Base-by-base conservation (phyloP, 30 jellyfish, hydroid and myxozoan genomes). In the Sanderia malayensis region DNA sequence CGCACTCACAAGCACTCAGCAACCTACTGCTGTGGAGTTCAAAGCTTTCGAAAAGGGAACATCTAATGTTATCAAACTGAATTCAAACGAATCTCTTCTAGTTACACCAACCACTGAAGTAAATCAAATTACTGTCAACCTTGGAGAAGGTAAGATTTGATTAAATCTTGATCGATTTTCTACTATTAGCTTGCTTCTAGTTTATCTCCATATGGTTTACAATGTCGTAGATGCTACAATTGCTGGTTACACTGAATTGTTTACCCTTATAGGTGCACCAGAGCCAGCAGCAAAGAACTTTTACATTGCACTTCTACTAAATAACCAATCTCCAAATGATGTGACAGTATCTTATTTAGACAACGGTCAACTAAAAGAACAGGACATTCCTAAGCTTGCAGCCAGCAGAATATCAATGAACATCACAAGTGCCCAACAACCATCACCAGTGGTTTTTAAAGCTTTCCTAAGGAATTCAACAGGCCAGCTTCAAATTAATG, bases 21-120 rank as follows among this genome's bases (percentile, higher is more conserved):
- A 71, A 53, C 94, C 94, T 0, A 17, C 52, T 45, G 33, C 44
- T 4, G 73, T 82, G 19, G 76, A 72, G 37, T 82, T 82, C 78
- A 72, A 63, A 57, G 96, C 92, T 13, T 55, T 25, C 24, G 90
- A 85, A 58, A 70, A 61, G 60, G 96, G 86, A 32, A 75, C 96
- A 17, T 44, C 78, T 29, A 59, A 41, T 23, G 32, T 45, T 0
- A 20, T 85, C 20, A 57, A 34, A 29, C 24, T 85, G 69, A 76
- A 85, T n/a, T n/a, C n/a, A n/a, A n/a, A n/a, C n/a, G n/a, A n/a
- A n/a, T n/a, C n/a, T n/a, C n/a, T n/a, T n/a, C n/a, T n/a, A n/a
- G n/a, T n/a, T n/a, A n/a, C n/a, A n/a, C n/a, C n/a, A n/a, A n/a
- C n/a, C n/a, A n/a, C n/a, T n/a, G n/a, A n/a, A n/a, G n/a, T n/a